Base-by-base conservation (phyloP, 2,113 vertebrate species). In the Pandion haliaetus region DNA sequence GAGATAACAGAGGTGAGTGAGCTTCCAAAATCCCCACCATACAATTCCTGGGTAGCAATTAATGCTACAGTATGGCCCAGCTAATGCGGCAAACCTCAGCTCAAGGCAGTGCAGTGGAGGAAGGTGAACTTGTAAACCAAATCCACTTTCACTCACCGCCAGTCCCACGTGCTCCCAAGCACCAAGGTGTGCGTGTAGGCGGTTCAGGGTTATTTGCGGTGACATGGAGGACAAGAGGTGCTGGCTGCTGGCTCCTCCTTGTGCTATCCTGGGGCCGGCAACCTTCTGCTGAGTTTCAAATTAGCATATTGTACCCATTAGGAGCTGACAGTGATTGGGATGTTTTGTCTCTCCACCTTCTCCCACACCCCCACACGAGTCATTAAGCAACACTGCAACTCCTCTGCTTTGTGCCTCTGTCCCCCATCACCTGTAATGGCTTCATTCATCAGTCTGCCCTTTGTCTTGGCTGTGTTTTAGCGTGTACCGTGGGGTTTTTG, bases 221-320 rank as follows among this genome's bases (percentile, higher is more conserved):
- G 52, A 38, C 14, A 20, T 4, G 12, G 72, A 89, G 65, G 38
- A 67, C 45, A 25, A 58, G 25, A 9, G 36, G 3, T 34, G 58
- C 72, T 49, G 83, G 54, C 50, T 95, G 76, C 76, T 61, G 58
- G 31, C 44, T 91, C 52, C n/a, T 86, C 32, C 57, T 31, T 63
- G 57, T 1, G 0, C 34, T 77, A 18, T 65, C 45, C 40, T 45
- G 50, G 4, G 23, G 11, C n/a, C 80, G 49, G 8, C 0, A 1
- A 96, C 45, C 42, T 94, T 77, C 83, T 78, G 59, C 45, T 70
- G 67, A 13, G 28, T 81, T 89, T 65, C 7, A 3, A 76, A 57
- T 47, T 71, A 77, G 63, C 36, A 36, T 70, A 86, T 86, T 66
- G 72, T 84, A 71, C 81, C 63, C 77, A 49, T 86, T 78, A 86